Evolutionary conservation across 2,113 vertebrate genomes (phyloP), one percentile per base, ranked within the genome.

Genomic region (Pseudolaguvia tuberculata): DNA sequence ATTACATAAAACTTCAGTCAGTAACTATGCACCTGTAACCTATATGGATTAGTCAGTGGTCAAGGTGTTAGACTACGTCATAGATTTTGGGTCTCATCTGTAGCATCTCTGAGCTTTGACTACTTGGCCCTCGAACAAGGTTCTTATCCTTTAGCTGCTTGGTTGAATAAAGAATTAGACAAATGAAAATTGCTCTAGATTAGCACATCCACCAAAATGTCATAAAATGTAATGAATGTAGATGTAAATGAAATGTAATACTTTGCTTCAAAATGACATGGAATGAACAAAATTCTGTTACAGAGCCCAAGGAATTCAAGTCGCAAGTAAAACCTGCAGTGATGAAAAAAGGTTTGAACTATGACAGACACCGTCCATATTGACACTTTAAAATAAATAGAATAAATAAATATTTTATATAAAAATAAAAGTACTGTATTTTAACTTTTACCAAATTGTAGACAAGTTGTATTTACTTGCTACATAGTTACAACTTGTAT

Each of bases 291-390:
- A 35, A 35, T 5, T 5, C 14, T 65, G 4, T 77, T 73, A 21
- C 74, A 88, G 86, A 79, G 69, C 67, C 81, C 7, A 78, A 82
- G 53, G 79, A 21, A 48, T 35, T 71, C 45, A 63, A 82, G 39
- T 53, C 81, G 45, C 86, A 84, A 77, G 58, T 74, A 25, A 86
- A 84, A 77, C 65, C 78, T 75, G 35, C 51, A 50, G 56, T 77
- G 6, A 50, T 76, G 2, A 79, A 31, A 62, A 84, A 84, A 85
- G 80, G 80, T 81, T 58, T 75, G 48, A 12, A 17, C 59, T 2
- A 66, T 6, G 31, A 47, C 21, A 52, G 12, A 31, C 66, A 29
- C 15, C 17, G 23, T 8, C 29, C 13, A n/a, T 3, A 18, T 39
- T 18, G 18, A 21, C 17, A 63, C 17, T 10, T 42, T n/a, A 63